A percentile compares a stretch with the other conserved stretches of the same genome.
Evolutionary conservation across 2,113 vertebrate genomes (phyloP).

Genomic region (Lynx canadensis): DNA sequence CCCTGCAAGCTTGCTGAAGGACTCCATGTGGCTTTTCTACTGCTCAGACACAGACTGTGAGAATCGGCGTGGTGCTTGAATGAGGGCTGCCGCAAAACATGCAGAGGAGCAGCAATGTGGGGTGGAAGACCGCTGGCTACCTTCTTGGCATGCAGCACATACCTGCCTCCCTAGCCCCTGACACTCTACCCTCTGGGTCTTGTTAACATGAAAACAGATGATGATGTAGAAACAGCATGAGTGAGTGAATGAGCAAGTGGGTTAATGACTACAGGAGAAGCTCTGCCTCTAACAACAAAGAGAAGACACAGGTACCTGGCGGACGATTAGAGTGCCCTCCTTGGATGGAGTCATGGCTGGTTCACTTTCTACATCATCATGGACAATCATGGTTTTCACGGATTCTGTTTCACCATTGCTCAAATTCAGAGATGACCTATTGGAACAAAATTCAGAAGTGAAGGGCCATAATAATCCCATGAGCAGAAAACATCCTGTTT

Average conservation of each 20-base stretch:
- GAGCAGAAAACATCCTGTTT: not conserved
- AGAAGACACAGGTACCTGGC: slow-evolving; percentile 92
- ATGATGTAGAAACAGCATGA: slow-evolving; percentile 87
- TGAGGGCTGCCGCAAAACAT: slow-evolving; percentile 82
- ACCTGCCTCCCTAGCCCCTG: slow-evolving; percentile 74
- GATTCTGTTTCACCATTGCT: slow-evolving; percentile 98
- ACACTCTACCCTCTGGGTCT: slow-evolving; percentile 73
- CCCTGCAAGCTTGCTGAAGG: slow-evolving; percentile 44
- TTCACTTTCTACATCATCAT: slow-evolving; percentile 95
- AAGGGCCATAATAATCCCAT: not conserved
- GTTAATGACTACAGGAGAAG: slow-evolving; percentile 85
- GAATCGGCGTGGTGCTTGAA: slow-evolving; percentile 70
- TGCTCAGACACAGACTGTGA: slow-evolving; percentile 71
- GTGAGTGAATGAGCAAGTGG: slow-evolving; percentile 87
- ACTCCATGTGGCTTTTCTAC: slow-evolving; percentile 70
- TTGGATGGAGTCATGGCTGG: slow-evolving; percentile 96
- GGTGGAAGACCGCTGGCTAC: slow-evolving; percentile 73
- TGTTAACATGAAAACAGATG: slow-evolving; percentile 83
- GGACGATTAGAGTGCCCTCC: slow-evolving; percentile 97
- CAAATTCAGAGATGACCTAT: slow-evolving; percentile 91
- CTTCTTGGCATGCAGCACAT: slow-evolving; percentile 81
- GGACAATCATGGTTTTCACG: slow-evolving; percentile 97
- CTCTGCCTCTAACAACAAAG: slow-evolving; percentile 63
- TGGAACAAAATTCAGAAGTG: slow-evolving; percentile 55
- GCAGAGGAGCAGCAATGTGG: slow-evolving; percentile 83